Conservation (phyloP, 1,140 invertebrate species). For the Panulirus ornatus region DNA sequence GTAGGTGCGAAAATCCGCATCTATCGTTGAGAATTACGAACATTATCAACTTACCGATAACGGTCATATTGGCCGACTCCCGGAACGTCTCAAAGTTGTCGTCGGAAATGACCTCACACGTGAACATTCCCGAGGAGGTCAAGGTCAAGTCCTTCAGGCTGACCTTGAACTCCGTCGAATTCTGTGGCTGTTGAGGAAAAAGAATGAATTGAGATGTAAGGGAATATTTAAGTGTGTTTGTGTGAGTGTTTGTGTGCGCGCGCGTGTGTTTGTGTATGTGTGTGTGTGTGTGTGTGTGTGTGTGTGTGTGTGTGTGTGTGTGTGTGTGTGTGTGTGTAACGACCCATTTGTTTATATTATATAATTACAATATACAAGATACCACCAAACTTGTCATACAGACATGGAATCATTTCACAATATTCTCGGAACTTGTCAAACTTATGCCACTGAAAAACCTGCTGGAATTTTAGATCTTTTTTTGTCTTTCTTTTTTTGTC, state of each 20-base stretch:
- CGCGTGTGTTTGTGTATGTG: slow-evolving; percentile 29
- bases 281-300: slow-evolving; percentile 45
- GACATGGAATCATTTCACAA: too few relatives aligned
- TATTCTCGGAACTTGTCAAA: too few relatives aligned
- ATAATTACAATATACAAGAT: background rate
- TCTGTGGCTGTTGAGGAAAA: slow-evolving; percentile 28
- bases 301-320: background rate
- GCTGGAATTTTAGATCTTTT: too few relatives aligned
- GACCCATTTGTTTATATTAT: background rate
- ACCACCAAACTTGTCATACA: too few relatives aligned
- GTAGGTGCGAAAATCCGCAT: too few relatives aligned
- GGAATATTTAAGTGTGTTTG: background rate
- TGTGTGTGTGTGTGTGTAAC: too few relatives aligned
- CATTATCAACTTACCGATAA: slow-evolving; percentile 70
- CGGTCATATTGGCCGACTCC: slow-evolving; percentile 71
- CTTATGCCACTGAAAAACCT: too few relatives aligned
- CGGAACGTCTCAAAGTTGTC: slow-evolving; percentile 72
- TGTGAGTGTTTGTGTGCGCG: background rate
- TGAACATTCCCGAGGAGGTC: slow-evolving; percentile 65
- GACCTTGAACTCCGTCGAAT: slow-evolving; percentile 67
- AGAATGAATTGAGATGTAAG: background rate
- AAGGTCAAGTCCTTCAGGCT: slow-evolving; percentile 49
- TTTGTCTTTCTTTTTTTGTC: too few relatives aligned
- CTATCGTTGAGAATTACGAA: too few relatives aligned
- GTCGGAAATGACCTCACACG: slow-evolving; percentile 70